These are phyloP conservation scores for Falco concolor DNA, from an alignment of 2,797 vertebrate species.

Conservation along the genomic window DNA sequence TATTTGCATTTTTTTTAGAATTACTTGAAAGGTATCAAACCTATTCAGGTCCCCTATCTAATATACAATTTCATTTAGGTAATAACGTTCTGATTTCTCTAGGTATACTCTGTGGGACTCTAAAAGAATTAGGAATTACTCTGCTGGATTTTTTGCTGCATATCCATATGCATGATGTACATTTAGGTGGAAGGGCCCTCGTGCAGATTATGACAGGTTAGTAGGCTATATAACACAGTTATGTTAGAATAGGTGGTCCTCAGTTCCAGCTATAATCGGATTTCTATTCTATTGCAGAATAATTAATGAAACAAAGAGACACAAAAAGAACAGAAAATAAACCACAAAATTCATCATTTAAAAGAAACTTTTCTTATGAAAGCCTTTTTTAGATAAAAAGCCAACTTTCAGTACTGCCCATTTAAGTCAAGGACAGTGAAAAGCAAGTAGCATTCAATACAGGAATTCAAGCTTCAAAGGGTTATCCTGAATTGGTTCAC, in stretches of 20 bases:
- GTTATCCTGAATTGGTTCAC: slow-evolving; percentile 68
- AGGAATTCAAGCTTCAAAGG: slow-evolving; percentile 55
- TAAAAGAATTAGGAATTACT: neutral
- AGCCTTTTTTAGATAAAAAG: slow-evolving; percentile 14
- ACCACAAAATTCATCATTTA: slow-evolving; percentile 59
- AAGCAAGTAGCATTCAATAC: slow-evolving; percentile 54
- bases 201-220: neutral
- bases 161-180: neutral
- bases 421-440: slow-evolving; percentile 65
- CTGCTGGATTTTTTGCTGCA: neutral
- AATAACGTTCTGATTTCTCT: neutral
- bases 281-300: slow-evolving; percentile 40
- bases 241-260: neutral
- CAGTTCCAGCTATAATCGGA: slow-evolving; percentile 3
- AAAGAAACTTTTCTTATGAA: slow-evolving; percentile 61
- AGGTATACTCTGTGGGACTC: neutral
- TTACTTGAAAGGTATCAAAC: neutral
- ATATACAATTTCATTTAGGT: neutral
- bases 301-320: slow-evolving; percentile 30
- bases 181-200: neutral
- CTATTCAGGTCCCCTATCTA: neutral
- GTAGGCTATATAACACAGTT: neutral
- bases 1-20: neutral
- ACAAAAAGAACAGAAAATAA: neutral
- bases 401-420: neutral